phyloP scores from a whole-genome alignment of 2,888 invertebrate genomes.

The Idaea dimidiata region DNA sequence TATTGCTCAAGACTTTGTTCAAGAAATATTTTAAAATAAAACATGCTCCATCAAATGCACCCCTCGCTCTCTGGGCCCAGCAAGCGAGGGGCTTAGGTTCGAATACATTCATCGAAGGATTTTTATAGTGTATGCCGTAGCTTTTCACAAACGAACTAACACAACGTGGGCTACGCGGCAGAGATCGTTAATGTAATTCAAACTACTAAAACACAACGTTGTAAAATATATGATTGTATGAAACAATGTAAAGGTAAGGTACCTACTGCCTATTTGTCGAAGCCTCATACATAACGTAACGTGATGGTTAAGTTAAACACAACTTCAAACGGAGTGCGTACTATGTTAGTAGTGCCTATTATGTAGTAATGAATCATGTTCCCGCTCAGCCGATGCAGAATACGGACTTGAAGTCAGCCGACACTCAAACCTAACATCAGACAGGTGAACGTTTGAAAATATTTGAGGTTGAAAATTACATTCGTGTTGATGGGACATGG shows the following conservation, averaged over 20 bases:
- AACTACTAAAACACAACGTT: background rate
- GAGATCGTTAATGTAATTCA: background rate
- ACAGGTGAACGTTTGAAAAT: no score
- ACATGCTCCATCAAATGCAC: no score
- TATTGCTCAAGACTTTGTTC: no score
- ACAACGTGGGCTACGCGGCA: background rate
- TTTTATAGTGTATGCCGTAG: background rate
- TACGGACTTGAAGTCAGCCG: background rate
- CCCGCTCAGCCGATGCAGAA: background rate
- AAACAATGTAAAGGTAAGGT: background rate
- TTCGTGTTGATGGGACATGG: no score
- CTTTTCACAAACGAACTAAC: no score
- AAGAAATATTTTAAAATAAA: no score
- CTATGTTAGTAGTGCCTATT: background rate
- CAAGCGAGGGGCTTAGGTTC: no score
- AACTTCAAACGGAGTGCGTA: background rate
- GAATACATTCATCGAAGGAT: no score
- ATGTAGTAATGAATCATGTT: background rate
- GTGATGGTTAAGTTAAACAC: background rate
- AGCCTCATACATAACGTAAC: background rate
- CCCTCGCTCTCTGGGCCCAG: no score
- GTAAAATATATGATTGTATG: background rate
- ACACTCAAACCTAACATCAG: background rate
- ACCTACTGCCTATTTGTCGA: background rate
- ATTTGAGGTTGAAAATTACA: no score